phyloP scores from a whole-genome alignment of 2,888 invertebrate genomes.

The Tipula vernalis region DNA sequence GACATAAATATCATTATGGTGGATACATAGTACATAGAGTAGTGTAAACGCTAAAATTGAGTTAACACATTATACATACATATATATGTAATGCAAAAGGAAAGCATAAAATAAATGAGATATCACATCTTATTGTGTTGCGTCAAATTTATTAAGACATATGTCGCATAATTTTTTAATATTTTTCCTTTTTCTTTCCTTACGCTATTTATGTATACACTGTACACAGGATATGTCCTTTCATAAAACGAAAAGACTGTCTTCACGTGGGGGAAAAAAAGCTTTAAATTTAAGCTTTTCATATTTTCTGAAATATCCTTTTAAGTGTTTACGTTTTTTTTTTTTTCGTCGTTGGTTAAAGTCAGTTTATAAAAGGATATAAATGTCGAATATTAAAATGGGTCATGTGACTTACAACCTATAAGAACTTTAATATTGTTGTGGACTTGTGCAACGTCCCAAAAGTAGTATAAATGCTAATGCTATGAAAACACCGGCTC shows the following conservation, averaged over 20 bases:
- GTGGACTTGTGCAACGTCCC: background rate
- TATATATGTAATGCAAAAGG: background rate
- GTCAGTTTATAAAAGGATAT: background rate
- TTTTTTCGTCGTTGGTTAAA: background rate
- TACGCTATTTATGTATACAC: background rate
- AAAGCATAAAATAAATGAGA: slow-evolving; percentile 4
- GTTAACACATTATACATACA: background rate
- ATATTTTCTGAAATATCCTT: background rate
- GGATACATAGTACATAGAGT: background rate
- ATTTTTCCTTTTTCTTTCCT: background rate
- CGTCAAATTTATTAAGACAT: slow-evolving; percentile 4
- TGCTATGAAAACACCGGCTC: background rate
- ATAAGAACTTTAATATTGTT: background rate
- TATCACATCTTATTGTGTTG: slow-evolving; percentile 4
- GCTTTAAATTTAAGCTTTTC: background rate
- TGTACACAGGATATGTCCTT: background rate
- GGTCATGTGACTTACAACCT: background rate
- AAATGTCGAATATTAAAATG: background rate
- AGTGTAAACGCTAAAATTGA: background rate
- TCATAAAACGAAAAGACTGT: background rate
- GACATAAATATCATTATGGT: background rate
- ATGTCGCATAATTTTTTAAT: slow-evolving; percentile 4
- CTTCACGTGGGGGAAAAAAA: background rate
- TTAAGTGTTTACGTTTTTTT: background rate
- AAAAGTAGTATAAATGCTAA: background rate